Conservation (phyloP, 1,140 invertebrate genomes). For the Lasioglossum baleicum region DNA sequence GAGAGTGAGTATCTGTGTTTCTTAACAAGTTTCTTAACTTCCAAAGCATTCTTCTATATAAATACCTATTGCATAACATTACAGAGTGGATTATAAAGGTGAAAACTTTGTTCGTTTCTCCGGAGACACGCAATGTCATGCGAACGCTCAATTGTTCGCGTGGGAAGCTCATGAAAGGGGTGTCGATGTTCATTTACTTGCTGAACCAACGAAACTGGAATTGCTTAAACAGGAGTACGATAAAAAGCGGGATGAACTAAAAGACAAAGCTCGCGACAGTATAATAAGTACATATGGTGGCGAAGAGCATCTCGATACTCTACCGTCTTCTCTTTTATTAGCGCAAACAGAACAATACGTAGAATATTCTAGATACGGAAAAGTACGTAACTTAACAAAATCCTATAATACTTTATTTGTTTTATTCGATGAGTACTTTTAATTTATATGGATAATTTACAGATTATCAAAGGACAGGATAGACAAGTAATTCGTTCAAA, state of each 20-base stretch:
- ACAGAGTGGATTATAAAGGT: constrained; percentile 92
- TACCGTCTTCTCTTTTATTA: constrained; percentile 91
- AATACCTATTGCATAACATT: constrained; percentile 15
- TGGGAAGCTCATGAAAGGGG: constrained; percentile 98
- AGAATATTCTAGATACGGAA: constrained; percentile 96
- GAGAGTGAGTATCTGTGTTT: constrained; percentile 83
- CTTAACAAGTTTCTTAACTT: neutral
- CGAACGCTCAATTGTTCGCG: constrained; percentile 96
- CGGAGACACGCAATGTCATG: constrained; percentile 95
- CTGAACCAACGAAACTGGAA: constrained; percentile 98
- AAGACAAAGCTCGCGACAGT: constrained; percentile 85
- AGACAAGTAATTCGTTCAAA: constrained; percentile 91
- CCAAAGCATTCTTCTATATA: neutral
- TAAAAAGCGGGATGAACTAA: constrained; percentile 92
- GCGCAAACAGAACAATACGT: constrained; percentile 98
- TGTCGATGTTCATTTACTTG: constrained; percentile 96
- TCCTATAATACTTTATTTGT: neutral
- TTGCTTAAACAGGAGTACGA: constrained; percentile 94
- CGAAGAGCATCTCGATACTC: constrained; percentile 93
- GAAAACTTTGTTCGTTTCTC: constrained; percentile 97
- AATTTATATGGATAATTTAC: constrained; percentile 42
- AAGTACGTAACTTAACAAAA: constrained; percentile 87
- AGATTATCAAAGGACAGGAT: constrained; percentile 90
- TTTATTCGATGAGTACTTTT: neutral
- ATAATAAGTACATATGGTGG: constrained; percentile 95